Evolutionary conservation across 1,140 invertebrate genomes (phyloP).

Genomic region (Drosophila saltans): DNA sequence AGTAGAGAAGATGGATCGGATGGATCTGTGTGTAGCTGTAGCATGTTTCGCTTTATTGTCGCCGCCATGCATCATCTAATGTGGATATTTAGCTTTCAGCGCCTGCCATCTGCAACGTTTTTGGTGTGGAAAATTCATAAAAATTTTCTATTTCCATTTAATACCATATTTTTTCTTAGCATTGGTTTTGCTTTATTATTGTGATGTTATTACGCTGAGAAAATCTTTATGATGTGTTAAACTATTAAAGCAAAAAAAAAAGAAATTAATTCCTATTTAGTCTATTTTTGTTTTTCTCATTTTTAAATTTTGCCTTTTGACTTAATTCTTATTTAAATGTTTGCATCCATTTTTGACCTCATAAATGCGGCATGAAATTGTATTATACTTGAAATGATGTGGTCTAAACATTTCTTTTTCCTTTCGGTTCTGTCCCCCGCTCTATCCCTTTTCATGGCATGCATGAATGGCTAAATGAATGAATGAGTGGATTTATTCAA

Average conservation of each 20-base stretch:
- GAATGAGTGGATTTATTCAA: conserved; percentile 10
- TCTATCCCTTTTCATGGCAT: neutral
- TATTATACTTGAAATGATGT: conserved; percentile 41
- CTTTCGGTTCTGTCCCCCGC: neutral
- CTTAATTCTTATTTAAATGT: conserved; percentile 60
- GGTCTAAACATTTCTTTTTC: conserved; percentile 1
- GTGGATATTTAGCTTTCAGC: conserved; percentile 68
- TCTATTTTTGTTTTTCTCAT: conserved; percentile 34
- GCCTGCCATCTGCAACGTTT: conserved; percentile 54
- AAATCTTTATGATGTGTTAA: conserved; percentile 74
- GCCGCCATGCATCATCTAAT: conserved; percentile 65
- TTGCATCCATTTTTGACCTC: conserved; percentile 65
- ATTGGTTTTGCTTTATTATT: conserved; percentile 16
- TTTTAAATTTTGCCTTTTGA: conserved; percentile 34
- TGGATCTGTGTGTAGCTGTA: conserved; percentile 10
- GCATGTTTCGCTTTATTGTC: conserved; percentile 70
- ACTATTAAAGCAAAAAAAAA: conserved; percentile 66
- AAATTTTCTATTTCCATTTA: conserved; percentile 24
- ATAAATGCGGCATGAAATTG: conserved; percentile 61
- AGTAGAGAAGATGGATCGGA: conserved; percentile 14
- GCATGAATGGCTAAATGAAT: conserved; percentile 19
- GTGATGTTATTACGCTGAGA: conserved; percentile 53
- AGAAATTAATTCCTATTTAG: conserved; percentile 46
- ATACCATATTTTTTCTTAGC: conserved; percentile 5
- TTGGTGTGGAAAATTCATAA: conserved; percentile 27